Evolutionary conservation across 2,888 invertebrate species (phyloP), one percentile per base, ranked within the genome.

Genomic region (Ormyrus rosae): DNA sequence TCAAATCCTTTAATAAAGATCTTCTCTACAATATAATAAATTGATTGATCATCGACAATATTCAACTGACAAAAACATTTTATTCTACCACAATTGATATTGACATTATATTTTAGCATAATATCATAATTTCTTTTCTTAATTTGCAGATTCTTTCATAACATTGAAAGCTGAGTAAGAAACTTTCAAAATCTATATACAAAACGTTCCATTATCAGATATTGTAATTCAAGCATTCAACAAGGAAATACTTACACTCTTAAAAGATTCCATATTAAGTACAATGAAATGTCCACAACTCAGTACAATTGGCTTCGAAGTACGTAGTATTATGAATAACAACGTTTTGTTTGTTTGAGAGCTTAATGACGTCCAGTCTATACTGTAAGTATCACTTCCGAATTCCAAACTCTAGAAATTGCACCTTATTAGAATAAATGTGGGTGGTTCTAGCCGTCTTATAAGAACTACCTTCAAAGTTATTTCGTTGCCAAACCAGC

Each of bases 221-320:
- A 9, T 48, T 48, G 46, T 50, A 34, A 34, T 13, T 10, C 48
- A 65, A 9, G 8, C 7, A 34, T 34, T 46, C 34, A 53, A 34
- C 48, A 13, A 6, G 2, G 9, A 55, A 46, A 1, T 56, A 50
- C 68, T 69, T 0, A 69, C 68, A 7, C 56, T 56, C 56, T 69
- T 69, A 13, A 69, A 69, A 1, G 68, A 69, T 3, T 69, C 68
- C 0, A 69, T n/a, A n/a, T 69, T 69, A 5, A 69, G 68, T 11
- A 69, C 45, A n/a, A 69, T 45, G 7, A 69, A n/a, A 55, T 56
- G 3, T 11, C 55, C 68, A n/a, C 46, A 55, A 13, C 68, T 56
- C 56, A 69, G 7, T 11, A 69, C 46, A 7, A 69, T 56, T 6
- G 68, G 68, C 8, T 13, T 48, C 45, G 55, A 19, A n/a, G 68